Percentiles rank a stretch among this genome's conserved stretches.
phyloP scores from a whole-genome alignment of 2,797 vertebrate species.

The Anabas testudineus region DNA sequence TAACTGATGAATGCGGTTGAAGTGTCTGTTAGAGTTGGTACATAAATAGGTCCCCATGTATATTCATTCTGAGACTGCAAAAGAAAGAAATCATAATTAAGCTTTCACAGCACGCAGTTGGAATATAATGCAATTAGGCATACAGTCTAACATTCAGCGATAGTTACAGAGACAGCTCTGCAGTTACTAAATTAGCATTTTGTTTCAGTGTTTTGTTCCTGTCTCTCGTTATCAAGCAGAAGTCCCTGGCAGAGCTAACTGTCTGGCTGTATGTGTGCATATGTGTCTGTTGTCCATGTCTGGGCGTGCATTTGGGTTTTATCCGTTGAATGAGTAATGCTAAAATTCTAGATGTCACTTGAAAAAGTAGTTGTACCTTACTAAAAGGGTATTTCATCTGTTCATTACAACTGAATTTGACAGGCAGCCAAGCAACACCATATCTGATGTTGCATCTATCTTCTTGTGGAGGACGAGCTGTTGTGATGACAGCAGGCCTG shows the following conservation, averaged over 20 bases:
- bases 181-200: slow-evolving; percentile 56
- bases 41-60: slow-evolving; percentile 33
- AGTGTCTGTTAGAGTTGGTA: slow-evolving; percentile 35
- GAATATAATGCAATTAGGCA: slow-evolving; percentile 62
- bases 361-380: slow-evolving; percentile 46
- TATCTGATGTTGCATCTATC: slow-evolving; percentile 49
- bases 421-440: slow-evolving; percentile 51
- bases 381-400: slow-evolving; percentile 36
- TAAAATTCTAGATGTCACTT: slow-evolving; percentile 38
- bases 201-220: slow-evolving; percentile 30
- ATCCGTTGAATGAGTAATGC: slow-evolving; percentile 11
- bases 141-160: slow-evolving; percentile 25
- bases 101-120: slow-evolving; percentile 38
- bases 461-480: slow-evolving; percentile 48
- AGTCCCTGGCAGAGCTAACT: slow-evolving; percentile 6
- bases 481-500: slow-evolving; percentile 55
- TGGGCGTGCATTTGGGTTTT: slow-evolving; percentile 6
- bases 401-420: slow-evolving; percentile 47
- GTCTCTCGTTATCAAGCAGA: slow-evolving; percentile 31
- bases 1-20: slow-evolving; percentile 18
- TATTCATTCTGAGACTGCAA: slow-evolving; percentile 27
- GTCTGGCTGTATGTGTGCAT: slow-evolving; percentile 16
- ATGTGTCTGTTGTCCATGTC: slow-evolving; percentile 28
- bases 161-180: slow-evolving; percentile 49
- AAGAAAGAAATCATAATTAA: slow-evolving; percentile 34